A percentile compares a stretch with the other conserved stretches of the same genome.
phyloP scores from a whole-genome alignment of 2,113 vertebrate species.

The Erinaceus europaeus region DNA sequence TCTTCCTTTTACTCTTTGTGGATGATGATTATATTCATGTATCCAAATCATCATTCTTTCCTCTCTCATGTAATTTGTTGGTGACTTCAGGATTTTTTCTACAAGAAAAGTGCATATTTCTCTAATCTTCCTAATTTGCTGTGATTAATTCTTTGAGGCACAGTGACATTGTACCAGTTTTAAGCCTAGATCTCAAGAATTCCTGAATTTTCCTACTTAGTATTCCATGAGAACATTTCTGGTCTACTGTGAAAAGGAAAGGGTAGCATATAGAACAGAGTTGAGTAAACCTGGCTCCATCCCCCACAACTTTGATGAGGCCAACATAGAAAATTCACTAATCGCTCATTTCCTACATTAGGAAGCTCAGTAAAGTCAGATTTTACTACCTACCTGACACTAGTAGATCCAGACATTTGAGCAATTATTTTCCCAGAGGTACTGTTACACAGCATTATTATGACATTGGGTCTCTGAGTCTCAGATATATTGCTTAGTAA shows the following conservation, averaged over 20 bases:
- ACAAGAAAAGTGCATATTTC: background rate
- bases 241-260: background rate
- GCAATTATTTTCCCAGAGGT: background rate
- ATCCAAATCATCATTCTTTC: background rate
- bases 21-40: background rate
- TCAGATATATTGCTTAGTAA: background rate
- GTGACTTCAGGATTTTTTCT: background rate
- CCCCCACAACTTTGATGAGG: background rate
- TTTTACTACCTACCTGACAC: background rate
- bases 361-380: background rate
- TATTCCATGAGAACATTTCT: background rate
- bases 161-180: background rate
- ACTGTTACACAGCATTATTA: background rate
- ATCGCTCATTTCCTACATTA: background rate
- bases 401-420: background rate
- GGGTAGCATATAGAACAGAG: background rate
- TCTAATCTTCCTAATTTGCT: background rate
- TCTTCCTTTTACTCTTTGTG: background rate
- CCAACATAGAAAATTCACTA: background rate
- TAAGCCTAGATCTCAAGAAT: background rate
- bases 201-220: background rate
- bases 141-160: background rate
- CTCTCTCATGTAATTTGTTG: background rate
- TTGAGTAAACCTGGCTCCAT: background rate
- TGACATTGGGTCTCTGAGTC: background rate